Evolutionary conservation across 1,140 invertebrate genomes (phyloP), one percentile per base, ranked within the genome.

Genomic region (Neodiprion fabricii): DNA sequence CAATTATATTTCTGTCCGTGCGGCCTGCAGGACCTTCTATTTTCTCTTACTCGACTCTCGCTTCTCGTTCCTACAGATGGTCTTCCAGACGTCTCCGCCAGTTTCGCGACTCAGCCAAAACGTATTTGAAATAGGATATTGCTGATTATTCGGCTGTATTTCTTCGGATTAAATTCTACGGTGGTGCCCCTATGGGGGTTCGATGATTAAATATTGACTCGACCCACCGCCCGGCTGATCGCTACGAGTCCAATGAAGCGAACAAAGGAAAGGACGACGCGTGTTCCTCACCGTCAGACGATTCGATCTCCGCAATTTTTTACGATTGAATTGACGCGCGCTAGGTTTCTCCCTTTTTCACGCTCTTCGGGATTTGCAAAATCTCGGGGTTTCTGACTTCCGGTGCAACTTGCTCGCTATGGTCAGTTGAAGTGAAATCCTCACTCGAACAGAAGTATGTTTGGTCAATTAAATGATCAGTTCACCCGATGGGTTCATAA

Each of bases 1-100:
- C 84, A 84, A 85, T 85, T 84, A 81, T 80, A 78, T 75, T 80
- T 78, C 75, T 71, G 76, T 72, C 72, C 74, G 67, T 48, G 74
- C 70, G 17, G 76, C 74, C 61, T 40, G 74, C 70, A 28, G 76
- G 70, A 76, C 74, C 73, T 69, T 47, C 40, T 47, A 5, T 21
- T 14, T 47, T 21, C 14, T 69, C 67, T 21, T 14, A 69, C 21
- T 69, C 67, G 7, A 7, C 40, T 61, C 53, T 17, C n/a, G 53
- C 50, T 11, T 14, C 50, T 11, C 50, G n/a, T 53, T 14, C 50
- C n/a, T 53, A 21, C 17, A 21, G 53, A 61, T 17, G 53, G n/a
- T 61, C 53, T 17, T 61, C n/a, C 53, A 17, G 11, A 17, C n/a
- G 11, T 61, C 53, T 61, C n/a, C 53, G n/a, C 21, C 12, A 1